Evolutionary conservation across 2,888 invertebrate species (phyloP), one percentile per base, ranked within the genome.

Genomic region (Cordilura impudica): DNA sequence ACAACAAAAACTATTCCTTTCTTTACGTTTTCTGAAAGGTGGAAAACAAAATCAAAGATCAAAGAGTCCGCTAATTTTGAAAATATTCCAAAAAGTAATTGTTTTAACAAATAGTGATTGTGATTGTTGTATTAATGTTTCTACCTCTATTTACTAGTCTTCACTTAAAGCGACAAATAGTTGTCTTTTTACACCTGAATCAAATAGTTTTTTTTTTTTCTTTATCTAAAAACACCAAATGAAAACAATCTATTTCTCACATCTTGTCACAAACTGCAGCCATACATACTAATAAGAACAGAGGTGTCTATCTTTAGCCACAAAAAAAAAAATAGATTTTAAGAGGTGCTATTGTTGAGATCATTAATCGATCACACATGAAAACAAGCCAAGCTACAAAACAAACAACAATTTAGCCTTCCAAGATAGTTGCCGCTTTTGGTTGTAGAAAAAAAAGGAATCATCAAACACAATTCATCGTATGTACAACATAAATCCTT

Each of bases 401-500:
- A 54, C 18, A 19, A 26, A 23, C 26, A 29, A 4, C 56, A 66
- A 58, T 69, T 72, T 70, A n/a, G n/a, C 35, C 35, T 39, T 39
- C 35, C 77, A 78, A 67, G 58, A 73, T 76, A n/a, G 65, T 74
- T 78, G 79, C 79, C 79, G 79, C 79, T 75, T 79, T 79, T 75
- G 66, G 66, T 75, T 79, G 79, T 75, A 67, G n/a, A n/a, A n/a
- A n/a, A n/a, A n/a, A n/a, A 65, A 63, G 71, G 79, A 79, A 79
- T 79, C 79, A 79, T 71, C 71, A 79, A 71, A 79, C 79, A 79
- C 79, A 79, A 79, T 79, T 79, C 79, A 79, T 79, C 75, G 71
- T 67, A 75, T 79, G 79, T 79, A 75, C 75, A 75, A 79, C 79
- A 79, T 79, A 79, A 79, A 79, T 79, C 79, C 79, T 79, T 79